Evolutionary conservation across 2,888 invertebrate genomes (phyloP).

Genomic region (Chymomyza procnemis): DNA sequence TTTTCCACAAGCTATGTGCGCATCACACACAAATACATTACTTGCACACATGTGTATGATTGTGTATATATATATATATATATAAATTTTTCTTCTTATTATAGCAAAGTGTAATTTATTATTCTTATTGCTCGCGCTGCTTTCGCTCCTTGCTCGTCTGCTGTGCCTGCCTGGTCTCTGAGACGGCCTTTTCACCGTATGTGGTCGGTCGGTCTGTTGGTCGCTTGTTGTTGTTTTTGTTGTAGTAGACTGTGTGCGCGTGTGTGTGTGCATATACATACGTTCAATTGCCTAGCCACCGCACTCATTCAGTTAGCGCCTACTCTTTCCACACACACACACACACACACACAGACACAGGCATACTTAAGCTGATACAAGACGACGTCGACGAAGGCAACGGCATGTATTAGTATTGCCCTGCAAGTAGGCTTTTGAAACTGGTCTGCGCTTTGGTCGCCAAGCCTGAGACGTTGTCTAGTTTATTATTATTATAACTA

Average conservation of each 20-base stretch:
- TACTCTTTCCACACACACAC: constrained; percentile 42
- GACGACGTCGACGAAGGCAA: constrained; percentile 21
- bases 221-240: constrained; percentile 32
- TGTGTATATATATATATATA: constrained; percentile 46
- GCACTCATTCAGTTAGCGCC: constrained; percentile 49
- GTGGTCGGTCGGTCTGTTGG: constrained; percentile 57
- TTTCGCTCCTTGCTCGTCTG: constrained; percentile 24
- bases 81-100: constrained; percentile 72
- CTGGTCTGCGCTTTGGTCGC: constrained; percentile 49
- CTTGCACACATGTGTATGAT: constrained; percentile 43
- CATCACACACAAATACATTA: constrained; percentile 33
- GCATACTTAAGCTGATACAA: constrained; percentile 31
- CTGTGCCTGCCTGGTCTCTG: constrained; percentile 36
- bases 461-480: constrained; percentile 47
- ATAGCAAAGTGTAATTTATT: constrained; percentile 74
- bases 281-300: constrained; percentile 52
- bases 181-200: constrained; percentile 67
- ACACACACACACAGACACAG: constrained; percentile 26
- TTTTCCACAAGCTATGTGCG: constrained; percentile 42
- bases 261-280: constrained; percentile 40
- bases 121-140: constrained; percentile 64
- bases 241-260: constrained; percentile 52
- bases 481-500: constrained; percentile 55
- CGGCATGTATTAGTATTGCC: constrained; percentile 41
- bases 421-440: constrained; percentile 70